phyloP scores from a whole-genome alignment of 2,888 invertebrate species.

The Polietes domitor region DNA sequence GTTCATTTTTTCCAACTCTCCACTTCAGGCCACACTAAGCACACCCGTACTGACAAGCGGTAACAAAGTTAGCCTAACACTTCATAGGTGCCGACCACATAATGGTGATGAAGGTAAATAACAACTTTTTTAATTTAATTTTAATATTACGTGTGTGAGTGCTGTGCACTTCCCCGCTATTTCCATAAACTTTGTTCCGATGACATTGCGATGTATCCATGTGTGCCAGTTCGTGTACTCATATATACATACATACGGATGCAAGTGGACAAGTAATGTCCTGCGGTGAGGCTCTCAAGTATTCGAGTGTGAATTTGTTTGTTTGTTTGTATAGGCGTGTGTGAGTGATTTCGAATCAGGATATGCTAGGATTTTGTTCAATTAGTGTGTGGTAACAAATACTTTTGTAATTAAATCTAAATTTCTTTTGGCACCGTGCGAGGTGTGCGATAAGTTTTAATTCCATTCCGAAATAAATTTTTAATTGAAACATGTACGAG shows the following conservation, averaged over 20 bases:
- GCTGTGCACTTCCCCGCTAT: not conserved
- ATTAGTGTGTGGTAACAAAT: slow-evolving; percentile 50
- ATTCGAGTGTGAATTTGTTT: slow-evolving; percentile 63
- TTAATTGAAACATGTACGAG: not conserved
- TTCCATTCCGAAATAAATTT: slow-evolving; percentile 28
- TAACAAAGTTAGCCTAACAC: slow-evolving; percentile 67
- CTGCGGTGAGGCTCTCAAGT: slow-evolving; percentile 60
- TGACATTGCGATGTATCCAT: not conserved
- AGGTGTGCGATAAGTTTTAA: slow-evolving; percentile 36
- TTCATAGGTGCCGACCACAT: slow-evolving; percentile 66
- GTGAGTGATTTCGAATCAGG: not conserved
- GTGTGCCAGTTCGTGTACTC: not conserved
- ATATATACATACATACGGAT: not conserved
- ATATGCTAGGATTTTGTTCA: slow-evolving; percentile 44
- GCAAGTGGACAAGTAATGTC: slow-evolving; percentile 56
- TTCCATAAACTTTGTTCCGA: not conserved
- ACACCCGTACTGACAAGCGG: slow-evolving; percentile 36
- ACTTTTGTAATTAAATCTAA: slow-evolving; percentile 60
- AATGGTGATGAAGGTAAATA: slow-evolving; percentile 67
- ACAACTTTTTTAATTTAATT: slow-evolving; percentile 67
- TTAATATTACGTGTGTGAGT: slow-evolving; percentile 43
- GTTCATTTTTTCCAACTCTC: not conserved
- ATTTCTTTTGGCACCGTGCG: slow-evolving; percentile 34
- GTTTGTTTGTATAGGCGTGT: slow-evolving; percentile 44
- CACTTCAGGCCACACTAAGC: not conserved